These are phyloP conservation scores for Atractosteus spatula DNA, from an alignment of 2,113 vertebrate genomes.

Conservation along the genomic window DNA sequence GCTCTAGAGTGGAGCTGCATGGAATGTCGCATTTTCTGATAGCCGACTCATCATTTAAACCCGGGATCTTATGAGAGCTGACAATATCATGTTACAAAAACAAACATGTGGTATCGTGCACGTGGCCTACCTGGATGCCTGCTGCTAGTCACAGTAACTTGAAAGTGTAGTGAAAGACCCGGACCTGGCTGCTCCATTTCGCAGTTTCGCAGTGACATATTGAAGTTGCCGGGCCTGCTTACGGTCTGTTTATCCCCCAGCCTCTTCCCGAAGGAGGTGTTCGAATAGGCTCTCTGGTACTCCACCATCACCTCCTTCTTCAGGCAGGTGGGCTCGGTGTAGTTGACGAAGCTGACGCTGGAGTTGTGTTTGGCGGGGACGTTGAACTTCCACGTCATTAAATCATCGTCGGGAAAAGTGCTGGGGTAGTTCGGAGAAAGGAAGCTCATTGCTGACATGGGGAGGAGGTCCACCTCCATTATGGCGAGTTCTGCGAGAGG, in stretches of 20 bases:
- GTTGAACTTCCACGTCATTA: constrained; percentile 80
- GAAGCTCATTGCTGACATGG: constrained; percentile 63
- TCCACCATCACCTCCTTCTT: constrained; percentile 62
- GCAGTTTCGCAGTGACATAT: constrained; percentile 80
- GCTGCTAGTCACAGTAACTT: constrained; percentile 64
- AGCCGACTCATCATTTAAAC: no score
- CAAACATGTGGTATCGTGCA: no score
- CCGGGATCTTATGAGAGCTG: no score
- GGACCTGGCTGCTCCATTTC: constrained; percentile 59
- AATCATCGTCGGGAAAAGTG: constrained; percentile 67
- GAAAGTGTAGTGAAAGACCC: constrained; percentile 68
- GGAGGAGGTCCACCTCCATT: constrained; percentile 71
- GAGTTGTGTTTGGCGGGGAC: constrained; percentile 79
- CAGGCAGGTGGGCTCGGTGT: constrained; percentile 72
- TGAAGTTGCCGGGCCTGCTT: constrained; percentile 78
- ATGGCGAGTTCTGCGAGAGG: constrained; percentile 63
- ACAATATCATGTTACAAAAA: no score
- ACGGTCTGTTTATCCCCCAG: constrained; percentile 66
- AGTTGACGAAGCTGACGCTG: constrained; percentile 60
- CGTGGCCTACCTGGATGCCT: constrained; percentile 54
- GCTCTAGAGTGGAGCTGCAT: no score
- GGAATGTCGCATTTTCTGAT: no score
- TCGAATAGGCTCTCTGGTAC: constrained; percentile 59
- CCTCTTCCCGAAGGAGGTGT: constrained; percentile 42
- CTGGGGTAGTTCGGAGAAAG: constrained; percentile 75